Evolutionary conservation across 2,888 invertebrate species (phyloP).

Genomic region (Drosophila rubida): DNA sequence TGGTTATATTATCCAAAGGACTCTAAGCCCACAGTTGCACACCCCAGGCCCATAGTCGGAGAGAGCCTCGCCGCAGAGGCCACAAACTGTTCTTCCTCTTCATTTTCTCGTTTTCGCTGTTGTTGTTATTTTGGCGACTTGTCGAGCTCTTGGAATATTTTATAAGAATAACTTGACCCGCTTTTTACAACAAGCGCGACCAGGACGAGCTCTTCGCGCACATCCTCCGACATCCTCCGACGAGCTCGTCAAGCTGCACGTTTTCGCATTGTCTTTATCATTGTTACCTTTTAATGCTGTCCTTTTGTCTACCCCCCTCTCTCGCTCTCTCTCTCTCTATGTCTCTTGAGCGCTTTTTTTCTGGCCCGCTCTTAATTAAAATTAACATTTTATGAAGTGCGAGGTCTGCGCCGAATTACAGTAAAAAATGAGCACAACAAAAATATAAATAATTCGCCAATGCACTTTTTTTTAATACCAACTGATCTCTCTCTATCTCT

Average conservation of each 20-base stretch:
- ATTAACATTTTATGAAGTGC: conserved; percentile 74
- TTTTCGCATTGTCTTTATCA: conserved; percentile 42
- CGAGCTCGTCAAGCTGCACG: conserved; percentile 10
- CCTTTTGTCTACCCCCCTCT: not conserved
- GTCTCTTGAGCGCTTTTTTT: conserved; percentile 21
- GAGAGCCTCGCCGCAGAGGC: conserved; percentile 4
- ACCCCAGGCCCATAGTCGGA: conserved; percentile 14
- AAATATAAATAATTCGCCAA: conserved; percentile 35
- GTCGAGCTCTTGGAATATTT: conserved; percentile 74
- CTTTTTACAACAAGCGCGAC: conserved; percentile 49
- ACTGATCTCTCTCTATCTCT: conserved; percentile 30
- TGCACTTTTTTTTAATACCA: conserved; percentile 53
- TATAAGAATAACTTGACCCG: conserved; percentile 80
- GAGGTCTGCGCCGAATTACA: conserved; percentile 12
- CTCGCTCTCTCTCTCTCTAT: conserved; percentile 2
- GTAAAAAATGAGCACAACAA: conserved; percentile 17
- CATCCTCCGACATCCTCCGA: not conserved
- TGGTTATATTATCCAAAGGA: conserved; percentile 56
- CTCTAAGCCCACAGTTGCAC: conserved; percentile 24
- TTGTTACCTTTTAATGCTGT: conserved; percentile 43
- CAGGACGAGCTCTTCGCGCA: not conserved
- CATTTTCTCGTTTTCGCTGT: not conserved
- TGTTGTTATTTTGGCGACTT: conserved; percentile 51
- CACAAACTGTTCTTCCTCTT: conserved; percentile 13
- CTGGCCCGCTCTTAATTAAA: conserved; percentile 68